Base-by-base conservation (phyloP, 2,113 vertebrate species). In the Helogale parvula region DNA sequence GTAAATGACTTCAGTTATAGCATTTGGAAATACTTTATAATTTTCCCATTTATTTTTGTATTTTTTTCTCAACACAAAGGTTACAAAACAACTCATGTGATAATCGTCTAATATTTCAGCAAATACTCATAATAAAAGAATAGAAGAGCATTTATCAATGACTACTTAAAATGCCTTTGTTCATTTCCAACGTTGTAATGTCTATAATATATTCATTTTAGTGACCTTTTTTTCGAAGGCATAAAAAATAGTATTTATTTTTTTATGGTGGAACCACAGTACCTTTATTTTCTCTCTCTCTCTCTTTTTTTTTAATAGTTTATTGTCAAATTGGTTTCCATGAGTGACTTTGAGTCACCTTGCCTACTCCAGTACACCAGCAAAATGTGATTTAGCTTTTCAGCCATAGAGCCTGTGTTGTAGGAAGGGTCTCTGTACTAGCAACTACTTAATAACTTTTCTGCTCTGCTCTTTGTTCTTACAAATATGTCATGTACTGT, bases 321-420 rank as follows among this genome's bases (percentile, higher is more conserved):
- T 41, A 41, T 41, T 41, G 41, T 41, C 41, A 41, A 41, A 41
- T 41, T 41, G 5, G 41, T 41, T 41, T 41, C 41, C 41, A 41
- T 66, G 65, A 47, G 25, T 94, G 45, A 25, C 66, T 95, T 81
- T 95, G 79, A 29, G 57, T 94, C 88, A 60, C 84, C 72, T 41
- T 74, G 19, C n/a, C 27, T 68, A 33, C 27, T 60, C 90, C 47
- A 79, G 0, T 41, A 50, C 91, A 68, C n/a, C 27, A 69, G 69
- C 85, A 16, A 21, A 84, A 83, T 79, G 38, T 16, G 45, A 72
- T 88, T 96, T 94, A 54, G 52, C 76, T 96, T 96, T 91, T 57
- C 33, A 90, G 33, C 27, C 52, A 13, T 63, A 82, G 33, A 38
- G 15, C 76, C 77, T 41, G 5, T 88, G 17, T 79, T 65, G 1